phyloP scores from a whole-genome alignment of 2,797 vertebrate genomes.

The Fistularia tabacaria region DNA sequence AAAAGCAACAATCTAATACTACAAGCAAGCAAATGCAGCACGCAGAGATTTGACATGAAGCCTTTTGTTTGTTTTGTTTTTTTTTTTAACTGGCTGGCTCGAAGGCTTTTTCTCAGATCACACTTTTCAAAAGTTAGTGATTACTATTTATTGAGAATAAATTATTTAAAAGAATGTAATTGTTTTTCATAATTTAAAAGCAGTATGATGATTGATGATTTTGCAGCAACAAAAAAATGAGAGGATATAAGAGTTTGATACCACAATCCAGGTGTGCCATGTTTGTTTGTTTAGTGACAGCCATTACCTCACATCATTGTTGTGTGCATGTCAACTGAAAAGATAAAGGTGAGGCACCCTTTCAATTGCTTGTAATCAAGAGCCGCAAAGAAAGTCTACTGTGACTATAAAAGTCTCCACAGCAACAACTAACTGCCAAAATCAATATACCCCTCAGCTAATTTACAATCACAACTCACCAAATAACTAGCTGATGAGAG shows the following conservation, averaged over 20 bases:
- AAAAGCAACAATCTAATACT: neutral
- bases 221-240: neutral
- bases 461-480: neutral
- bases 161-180: neutral
- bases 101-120: neutral
- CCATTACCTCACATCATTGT: neutral
- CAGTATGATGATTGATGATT: constrained; percentile 1
- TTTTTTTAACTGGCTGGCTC: neutral
- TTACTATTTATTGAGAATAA: neutral
- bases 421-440: constrained; percentile 7
- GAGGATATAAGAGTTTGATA: neutral
- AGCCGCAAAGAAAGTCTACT: constrained; percentile 1
- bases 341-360: constrained; percentile 2
- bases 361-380: constrained; percentile 33
- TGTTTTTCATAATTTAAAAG: constrained; percentile 3
- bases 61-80: neutral
- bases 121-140: neutral
- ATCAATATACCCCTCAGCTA: constrained; percentile 6
- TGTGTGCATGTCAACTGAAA: neutral
- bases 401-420: constrained; percentile 1
- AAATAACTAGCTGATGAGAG: constrained; percentile 18
- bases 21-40: constrained; percentile 7
- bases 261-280: neutral
- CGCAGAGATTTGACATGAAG: neutral
- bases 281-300: neutral